Evolutionary conservation across 2,113 vertebrate genomes (phyloP).

Genomic region (Ciconia boyciana): DNA sequence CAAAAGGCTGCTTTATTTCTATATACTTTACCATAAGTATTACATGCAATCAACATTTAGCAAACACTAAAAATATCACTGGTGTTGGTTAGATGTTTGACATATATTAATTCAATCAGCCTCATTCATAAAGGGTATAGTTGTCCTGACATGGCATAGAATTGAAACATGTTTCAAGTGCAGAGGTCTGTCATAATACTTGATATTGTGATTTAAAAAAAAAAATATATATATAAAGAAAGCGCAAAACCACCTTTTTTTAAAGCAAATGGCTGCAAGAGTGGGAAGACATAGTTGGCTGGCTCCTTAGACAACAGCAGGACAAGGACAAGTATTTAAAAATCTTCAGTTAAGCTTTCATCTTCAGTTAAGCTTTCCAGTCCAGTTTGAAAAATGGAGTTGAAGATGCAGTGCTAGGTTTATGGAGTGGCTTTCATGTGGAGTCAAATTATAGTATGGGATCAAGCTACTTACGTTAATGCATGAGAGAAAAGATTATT

Average conservation of each 20-base stretch:
- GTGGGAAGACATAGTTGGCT: not conserved
- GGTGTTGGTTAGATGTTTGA: not conserved
- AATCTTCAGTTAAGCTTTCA: not conserved
- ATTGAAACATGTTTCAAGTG: not conserved
- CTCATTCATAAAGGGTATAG: not conserved
- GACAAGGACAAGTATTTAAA: not conserved
- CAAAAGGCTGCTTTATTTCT: not conserved
- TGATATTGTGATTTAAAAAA: not conserved
- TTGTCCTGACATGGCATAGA: not conserved
- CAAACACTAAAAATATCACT: not conserved
- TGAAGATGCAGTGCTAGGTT: not conserved
- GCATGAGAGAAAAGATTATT: not conserved
- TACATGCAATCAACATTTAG: not conserved
- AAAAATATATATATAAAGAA: not conserved
- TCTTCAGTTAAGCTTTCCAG: not conserved
- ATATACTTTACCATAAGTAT: not conserved
- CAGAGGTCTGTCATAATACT: not conserved
- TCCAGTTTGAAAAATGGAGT: not conserved
- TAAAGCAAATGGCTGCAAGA: not conserved
- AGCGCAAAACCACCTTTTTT: fast-evolving
- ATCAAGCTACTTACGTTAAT: not conserved
- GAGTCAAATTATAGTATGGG: not conserved
- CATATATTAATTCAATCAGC: not conserved
- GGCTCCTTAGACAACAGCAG: not conserved
- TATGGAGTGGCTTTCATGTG: not conserved